Base-by-base conservation (phyloP, 64 coral and sea anemone genomes). In the Montipora cactus region DNA sequence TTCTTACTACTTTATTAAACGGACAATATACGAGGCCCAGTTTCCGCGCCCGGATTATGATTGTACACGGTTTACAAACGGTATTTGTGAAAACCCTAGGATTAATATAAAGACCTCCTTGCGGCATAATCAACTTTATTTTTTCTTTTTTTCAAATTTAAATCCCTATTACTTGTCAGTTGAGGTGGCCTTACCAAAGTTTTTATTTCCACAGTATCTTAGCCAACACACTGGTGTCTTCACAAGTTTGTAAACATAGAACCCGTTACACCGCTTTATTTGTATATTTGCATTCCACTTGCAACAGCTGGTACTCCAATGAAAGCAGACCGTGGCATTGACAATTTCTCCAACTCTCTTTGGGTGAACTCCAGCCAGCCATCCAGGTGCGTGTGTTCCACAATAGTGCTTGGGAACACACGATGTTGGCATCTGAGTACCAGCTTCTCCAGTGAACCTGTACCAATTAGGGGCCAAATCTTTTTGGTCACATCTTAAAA, bases 201-300 rank as follows among this genome's bases (percentile, higher is more conserved):
- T 55, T 16, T 51, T 59, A 23, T 69, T 90, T 7, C 76, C 76
- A 50, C 94, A 95, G 52, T 91, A 95, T 21, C 94, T 59, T 4
- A 90, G 48, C 51, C 74, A 67, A 59, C 93, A 95, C 9, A 20
- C 25, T 21, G 80, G 72, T 3, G 93, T 84, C 16, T 22, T 84
- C 2, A 20, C 88, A 51, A 95, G 49, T 52, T 92, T 90, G 69
- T 95, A 95, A 51, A 95, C 82, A 21, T 88, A 88, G 28, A 87
- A 95, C 4, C 49, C 22, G 50, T 83, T 83, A 23, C 94, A 95
- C 18, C 71, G 91, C 18, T 61, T 87, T 18, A 91, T 79, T 16
- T 83, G 94, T 19, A 95, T 87, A 37, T 75, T 88, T n/a, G 53
- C 79, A 47, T 44, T 8, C 94, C 94, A 95, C 2, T 0, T n/a